Evolutionary conservation across 1,140 invertebrate genomes (phyloP).

Genomic region (Colletes latitarsis): DNA sequence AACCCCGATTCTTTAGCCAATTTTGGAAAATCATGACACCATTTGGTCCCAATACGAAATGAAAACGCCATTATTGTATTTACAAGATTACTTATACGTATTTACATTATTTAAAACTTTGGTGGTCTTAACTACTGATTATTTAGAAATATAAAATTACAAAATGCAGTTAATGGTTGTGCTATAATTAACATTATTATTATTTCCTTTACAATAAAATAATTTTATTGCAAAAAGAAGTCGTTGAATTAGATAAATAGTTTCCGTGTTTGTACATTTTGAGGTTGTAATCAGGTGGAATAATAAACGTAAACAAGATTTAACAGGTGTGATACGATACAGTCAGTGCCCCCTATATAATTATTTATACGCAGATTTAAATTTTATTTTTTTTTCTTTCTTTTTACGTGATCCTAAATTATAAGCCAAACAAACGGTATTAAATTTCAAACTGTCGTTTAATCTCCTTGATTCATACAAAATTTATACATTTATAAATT

Average conservation of each 20-base stretch:
- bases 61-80: constrained; percentile 78
- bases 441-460: too few relatives aligned
- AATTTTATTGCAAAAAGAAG: neutral
- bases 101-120: constrained; percentile 6
- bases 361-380: neutral
- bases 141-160: neutral
- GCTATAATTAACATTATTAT: constrained; percentile 13
- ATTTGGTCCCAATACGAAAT: constrained; percentile 82
- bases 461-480: too few relatives aligned
- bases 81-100: constrained; percentile 21
- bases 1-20: constrained; percentile 86
- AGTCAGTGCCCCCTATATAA: neutral
- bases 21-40: constrained; percentile 86
- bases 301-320: constrained; percentile 32
- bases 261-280: constrained; percentile 18
- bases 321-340: constrained; percentile 1
- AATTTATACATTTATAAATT: too few relatives aligned
- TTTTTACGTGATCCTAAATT: too few relatives aligned
- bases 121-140: neutral
- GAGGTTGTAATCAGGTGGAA: neutral
- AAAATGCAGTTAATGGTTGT: constrained; percentile 9
- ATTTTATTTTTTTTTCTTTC: neutral
- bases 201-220: constrained; percentile 14
- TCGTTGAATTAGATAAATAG: neutral
- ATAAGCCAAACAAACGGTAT: too few relatives aligned